Conservation (phyloP, 2,113 vertebrate species). For the Xyrauchen texanus region DNA sequence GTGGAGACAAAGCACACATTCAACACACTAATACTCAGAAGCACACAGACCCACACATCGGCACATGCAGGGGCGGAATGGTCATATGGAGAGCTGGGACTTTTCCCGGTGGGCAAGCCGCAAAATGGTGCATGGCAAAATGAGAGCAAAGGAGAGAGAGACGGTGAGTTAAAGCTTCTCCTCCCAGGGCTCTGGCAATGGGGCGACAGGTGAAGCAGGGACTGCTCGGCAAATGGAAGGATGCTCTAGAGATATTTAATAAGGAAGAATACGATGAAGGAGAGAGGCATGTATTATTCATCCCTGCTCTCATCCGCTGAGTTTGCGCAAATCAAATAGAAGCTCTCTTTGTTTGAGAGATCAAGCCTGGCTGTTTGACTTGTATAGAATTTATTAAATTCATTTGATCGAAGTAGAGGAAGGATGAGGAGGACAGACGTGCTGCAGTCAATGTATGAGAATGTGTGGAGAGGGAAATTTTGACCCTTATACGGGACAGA, state of each 20-base stretch:
- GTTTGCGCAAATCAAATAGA: constrained; percentile 74
- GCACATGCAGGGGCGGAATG: background rate
- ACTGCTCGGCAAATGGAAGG: constrained; percentile 30
- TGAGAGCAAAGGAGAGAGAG: background rate
- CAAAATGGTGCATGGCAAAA: background rate
- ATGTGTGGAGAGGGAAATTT: constrained; percentile 40
- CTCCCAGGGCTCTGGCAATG: constrained; percentile 39
- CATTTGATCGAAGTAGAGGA: constrained; percentile 58
- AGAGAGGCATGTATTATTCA: constrained; percentile 78
- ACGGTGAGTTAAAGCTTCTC: constrained; percentile 7
- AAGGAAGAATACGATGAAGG: constrained; percentile 75
- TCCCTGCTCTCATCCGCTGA: constrained; percentile 68
- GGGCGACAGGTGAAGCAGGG: constrained; percentile 43
- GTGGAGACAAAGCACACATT: constrained; percentile 28
- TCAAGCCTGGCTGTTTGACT: constrained; percentile 71
- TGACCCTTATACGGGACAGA: constrained; percentile 36
- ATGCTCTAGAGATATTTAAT: constrained; percentile 67
- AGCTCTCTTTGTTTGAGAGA: constrained; percentile 73
- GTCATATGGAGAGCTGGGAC: too few relatives aligned
- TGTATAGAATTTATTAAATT: constrained; percentile 73
- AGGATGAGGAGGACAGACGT: constrained; percentile 46
- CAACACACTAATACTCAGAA: constrained; percentile 11
- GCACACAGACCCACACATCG: constrained; percentile 3
- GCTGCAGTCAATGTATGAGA: constrained; percentile 41
- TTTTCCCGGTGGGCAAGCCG: too few relatives aligned